A percentile compares a stretch with the other conserved stretches of the same genome.
Evolutionary conservation across 1,140 invertebrate species (phyloP).

Genomic region (Plutomurus gul): DNA sequence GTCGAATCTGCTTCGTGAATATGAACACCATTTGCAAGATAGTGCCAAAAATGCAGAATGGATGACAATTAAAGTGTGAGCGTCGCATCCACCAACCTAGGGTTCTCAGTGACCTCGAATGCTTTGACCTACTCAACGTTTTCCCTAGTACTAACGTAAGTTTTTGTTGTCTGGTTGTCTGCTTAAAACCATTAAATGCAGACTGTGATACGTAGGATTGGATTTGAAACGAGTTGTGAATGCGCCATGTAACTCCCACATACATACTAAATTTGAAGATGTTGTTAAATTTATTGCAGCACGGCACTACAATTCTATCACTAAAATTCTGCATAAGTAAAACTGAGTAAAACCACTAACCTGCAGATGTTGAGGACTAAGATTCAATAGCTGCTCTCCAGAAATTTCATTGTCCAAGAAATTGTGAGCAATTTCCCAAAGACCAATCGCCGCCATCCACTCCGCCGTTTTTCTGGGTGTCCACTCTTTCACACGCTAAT

Average conservation of each 20-base stretch:
- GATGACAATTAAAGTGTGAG: too few species aligned
- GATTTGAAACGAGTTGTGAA: too few species aligned
- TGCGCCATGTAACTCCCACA: background rate
- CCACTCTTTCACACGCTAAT: constrained; percentile 40
- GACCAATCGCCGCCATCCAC: constrained; percentile 44
- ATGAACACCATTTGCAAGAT: too few species aligned
- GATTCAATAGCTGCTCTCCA: constrained; percentile 39
- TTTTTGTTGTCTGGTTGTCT: background rate
- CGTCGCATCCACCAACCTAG: too few species aligned
- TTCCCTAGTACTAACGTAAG: background rate
- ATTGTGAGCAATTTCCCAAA: constrained; percentile 44
- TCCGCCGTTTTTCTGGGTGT: constrained; percentile 32
- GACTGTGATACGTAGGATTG: background rate
- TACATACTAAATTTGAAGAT: background rate
- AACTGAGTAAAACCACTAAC: constrained; percentile 16
- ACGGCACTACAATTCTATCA: background rate
- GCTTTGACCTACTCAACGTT: constrained; percentile 22
- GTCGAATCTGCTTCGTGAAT: too few species aligned
- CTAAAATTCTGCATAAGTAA: background rate
- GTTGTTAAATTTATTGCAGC: background rate
- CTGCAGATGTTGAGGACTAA: constrained; percentile 36
- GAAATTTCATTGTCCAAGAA: constrained; percentile 36
- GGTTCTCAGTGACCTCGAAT: constrained; percentile 28
- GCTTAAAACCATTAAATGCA: background rate
- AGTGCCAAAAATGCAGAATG: too few species aligned